Base-by-base conservation (phyloP, 1,140 invertebrate genomes). In the Drosophila sucinea region DNA sequence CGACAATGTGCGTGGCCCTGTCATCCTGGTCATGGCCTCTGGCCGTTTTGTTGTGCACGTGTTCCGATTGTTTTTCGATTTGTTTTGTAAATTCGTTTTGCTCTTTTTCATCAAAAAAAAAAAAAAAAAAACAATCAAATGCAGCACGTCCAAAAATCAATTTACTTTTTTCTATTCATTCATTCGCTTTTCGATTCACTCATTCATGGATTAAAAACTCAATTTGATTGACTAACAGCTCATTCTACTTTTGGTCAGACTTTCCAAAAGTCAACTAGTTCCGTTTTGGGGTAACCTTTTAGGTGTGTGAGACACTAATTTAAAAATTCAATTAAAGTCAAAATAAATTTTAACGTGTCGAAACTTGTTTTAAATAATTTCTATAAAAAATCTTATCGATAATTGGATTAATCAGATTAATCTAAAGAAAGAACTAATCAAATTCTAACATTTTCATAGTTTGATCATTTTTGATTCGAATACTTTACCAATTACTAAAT, bases 1-100 rank as follows among this genome's bases (percentile, higher is more conserved):
- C 61, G 47, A 60, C 17, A 51, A 44, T 60, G 47, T 33, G 70
- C 38, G 27, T 62, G 51, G 63, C 60, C 67, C 40, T 56, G 32
- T 60, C 47, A 10, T 11, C 75, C 60, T 77, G 75, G 61, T 32
- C 58, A 54, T 77, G 75, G 61, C 27, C 58, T 63, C 67, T 67
- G 75, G 30, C 68, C 73, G 72, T 82, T 79, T 73, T 81, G 70
- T 63, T 77, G 77, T 91, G 89, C 89, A 91, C 90, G 89, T 90
- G 81, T 84, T 86, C 56, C 76, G 73, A 25, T 63, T 11, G 10
- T 27, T 61, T 61, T 86, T 87, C 90, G 73, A 86, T 87, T 85
- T 85, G 87, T 91, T 91, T 91, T 91, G 84, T 91, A 89, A 78
- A 87, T 89, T 90, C 89, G 87, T 91, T 92, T 91, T 94, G 93